phyloP scores from a whole-genome alignment of 1,140 invertebrate genomes.

The Calycopis cecrops region DNA sequence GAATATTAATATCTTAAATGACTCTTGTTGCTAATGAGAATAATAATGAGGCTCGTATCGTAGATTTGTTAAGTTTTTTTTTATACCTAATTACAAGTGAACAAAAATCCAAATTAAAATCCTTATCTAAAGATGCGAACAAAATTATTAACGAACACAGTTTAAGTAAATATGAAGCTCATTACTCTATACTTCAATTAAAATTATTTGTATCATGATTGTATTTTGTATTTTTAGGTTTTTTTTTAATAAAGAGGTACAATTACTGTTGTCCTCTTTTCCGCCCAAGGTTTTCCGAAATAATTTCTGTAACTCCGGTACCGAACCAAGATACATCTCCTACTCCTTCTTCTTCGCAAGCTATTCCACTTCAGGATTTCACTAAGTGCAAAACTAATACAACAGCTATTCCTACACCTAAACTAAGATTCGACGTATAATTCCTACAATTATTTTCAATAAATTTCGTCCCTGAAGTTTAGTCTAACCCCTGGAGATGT shows the following conservation, averaged over 20 bases:
- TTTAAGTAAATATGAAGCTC: slow-evolving; percentile 5
- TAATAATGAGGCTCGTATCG: too few relatives aligned
- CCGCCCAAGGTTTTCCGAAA: too few relatives aligned
- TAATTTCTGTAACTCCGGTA: too few relatives aligned
- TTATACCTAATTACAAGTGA: neutral
- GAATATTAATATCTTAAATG: too few relatives aligned
- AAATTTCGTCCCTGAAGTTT: slow-evolving; percentile 15
- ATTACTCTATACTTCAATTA: slow-evolving; percentile 5
- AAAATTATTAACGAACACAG: too few relatives aligned
- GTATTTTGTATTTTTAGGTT: slow-evolving; percentile 8
- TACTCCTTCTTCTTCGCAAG: too few relatives aligned
- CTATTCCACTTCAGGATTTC: too few relatives aligned
- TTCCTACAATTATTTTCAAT: slow-evolving; percentile 11
- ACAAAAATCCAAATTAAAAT: slow-evolving; percentile 3
- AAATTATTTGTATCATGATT: slow-evolving; percentile 2
- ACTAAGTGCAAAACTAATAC: too few relatives aligned
- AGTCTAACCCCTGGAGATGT: slow-evolving; percentile 13
- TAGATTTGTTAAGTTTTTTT: slow-evolving; percentile 1
- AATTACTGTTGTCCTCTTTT: neutral
- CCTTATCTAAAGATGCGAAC: neutral
- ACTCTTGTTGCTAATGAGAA: too few relatives aligned
- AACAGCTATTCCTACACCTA: too few relatives aligned
- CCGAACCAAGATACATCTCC: too few relatives aligned
- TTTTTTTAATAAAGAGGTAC: slow-evolving; percentile 3
- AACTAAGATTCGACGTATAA: slow-evolving; percentile 3